Evolutionary conservation across 2,888 invertebrate species (phyloP), one percentile per base, ranked within the genome.

Genomic region (Pandemis corylana): DNA sequence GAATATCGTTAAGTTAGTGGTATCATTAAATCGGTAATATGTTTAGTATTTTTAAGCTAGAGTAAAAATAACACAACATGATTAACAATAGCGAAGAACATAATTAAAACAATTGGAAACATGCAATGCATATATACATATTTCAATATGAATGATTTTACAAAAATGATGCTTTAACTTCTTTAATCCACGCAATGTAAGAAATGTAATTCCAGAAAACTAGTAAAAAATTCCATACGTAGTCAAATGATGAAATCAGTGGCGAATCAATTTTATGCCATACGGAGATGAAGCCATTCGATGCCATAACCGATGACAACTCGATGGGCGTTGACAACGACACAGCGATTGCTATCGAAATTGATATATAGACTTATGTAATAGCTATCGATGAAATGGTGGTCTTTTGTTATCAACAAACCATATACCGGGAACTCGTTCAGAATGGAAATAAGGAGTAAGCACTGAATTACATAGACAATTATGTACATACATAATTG

Each of bases 251-350:
- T n/a, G 9, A 56, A 59, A 64, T 49, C n/a, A 46, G 73, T 73
- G 64, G 36, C 68, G 64, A 68, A 73, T 73, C 36, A 68, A 64
- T 68, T 51, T 68, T 28, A 66, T 59, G 68, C 49, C 42, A 15
- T 44, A 64, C 36, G 56, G 41, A 64, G 53, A 73, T 12, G 64
- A 64, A 73, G 59, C 73, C 59, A 42, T 56, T 49, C 56, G 68
- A 20, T 67, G 61, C 36, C 64, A 59, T 73, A 73, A 64, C 56
- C 20, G 63, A 62, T 68, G 68, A 20, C 63, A 63, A 56, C 10
- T 67, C 36, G 28, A 63, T 63, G 46, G 20, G 53, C 15, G 53
- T 46, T 41, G 10, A 20, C n/a, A 63, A 44, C 46, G n/a, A 7
- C 44, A 68, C 53, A 56, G 28, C 53, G 4, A 56, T 72, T 72